A percentile compares a stretch with the other conserved stretches of the same genome.
Conservation (phyloP, 2,888 invertebrate species). For the Nomada fucata region DNA sequence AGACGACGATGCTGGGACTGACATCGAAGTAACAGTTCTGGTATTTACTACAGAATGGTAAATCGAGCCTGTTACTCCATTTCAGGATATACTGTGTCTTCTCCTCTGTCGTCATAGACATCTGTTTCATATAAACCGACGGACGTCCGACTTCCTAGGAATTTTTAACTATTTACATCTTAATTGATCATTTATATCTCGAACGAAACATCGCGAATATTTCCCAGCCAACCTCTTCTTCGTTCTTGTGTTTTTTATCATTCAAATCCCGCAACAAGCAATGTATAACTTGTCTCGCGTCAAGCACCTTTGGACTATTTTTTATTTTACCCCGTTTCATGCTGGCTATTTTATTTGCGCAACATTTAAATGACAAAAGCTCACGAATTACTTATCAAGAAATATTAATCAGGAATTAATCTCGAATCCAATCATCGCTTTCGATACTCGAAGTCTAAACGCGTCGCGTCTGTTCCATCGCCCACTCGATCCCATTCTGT, state of each 20-base stretch:
- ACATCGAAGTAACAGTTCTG: constrained; percentile 62
- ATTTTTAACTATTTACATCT: neutral
- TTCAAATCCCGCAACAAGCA: neutral
- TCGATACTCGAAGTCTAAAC: neutral
- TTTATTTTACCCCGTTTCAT: neutral
- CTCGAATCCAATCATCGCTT: neutral
- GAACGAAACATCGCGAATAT: neutral
- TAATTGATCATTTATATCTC: neutral
- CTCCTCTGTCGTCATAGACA: constrained; percentile 73
- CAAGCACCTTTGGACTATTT: neutral
- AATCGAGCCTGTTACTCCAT: constrained; percentile 31
- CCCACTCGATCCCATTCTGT: no score
- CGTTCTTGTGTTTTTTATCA: neutral
- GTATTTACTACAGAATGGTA: neutral
- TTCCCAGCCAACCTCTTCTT: constrained; percentile 24
- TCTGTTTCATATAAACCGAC: constrained; percentile 75
- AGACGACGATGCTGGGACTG: constrained; percentile 86
- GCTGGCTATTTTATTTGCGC: neutral
- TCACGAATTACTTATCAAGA: neutral
- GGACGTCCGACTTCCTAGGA: constrained; percentile 63
- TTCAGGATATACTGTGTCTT: constrained; percentile 64
- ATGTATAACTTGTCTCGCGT: constrained; percentile 8
- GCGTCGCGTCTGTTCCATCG: no score
- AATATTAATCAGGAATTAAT: neutral
- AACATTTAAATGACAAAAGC: neutral